Evolutionary conservation across 2,113 vertebrate species (phyloP), one percentile per base, ranked within the genome.

Genomic region (Otolemur garnettii): DNA sequence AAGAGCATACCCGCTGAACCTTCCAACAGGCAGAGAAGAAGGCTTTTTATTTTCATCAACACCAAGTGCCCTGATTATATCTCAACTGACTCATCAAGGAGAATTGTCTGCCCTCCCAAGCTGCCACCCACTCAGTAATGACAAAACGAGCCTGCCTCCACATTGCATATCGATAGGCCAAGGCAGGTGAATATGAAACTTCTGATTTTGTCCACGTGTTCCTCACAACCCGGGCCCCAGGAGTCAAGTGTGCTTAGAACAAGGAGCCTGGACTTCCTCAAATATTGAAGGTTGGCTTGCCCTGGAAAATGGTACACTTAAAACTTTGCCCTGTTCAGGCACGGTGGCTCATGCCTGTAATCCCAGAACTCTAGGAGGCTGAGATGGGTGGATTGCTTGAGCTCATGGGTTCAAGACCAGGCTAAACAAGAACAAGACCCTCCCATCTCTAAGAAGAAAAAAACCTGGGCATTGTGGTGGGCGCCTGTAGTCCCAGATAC

Each of bases 71-170:
- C 90, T 87, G 69, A 69, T 94, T 69, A 50, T 91, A 93, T 93
- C 88, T 91, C 15, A 12, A 81, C 17, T 95, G 97, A 98, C 95
- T 98, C 97, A 97, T 86, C 50, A 90, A 90, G 89, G 83, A 97
- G 95, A 97, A 97, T 91, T 87, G 74, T 87, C 66, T 42, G 57
- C 10, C 82, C 75, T 96, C 80, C 68, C 88, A 95, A 96, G 97
- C 84, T 97, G 91, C 97, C 90, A 97, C 96, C 95, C 77, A 97
- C 97, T 87, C 17, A 81, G 84, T 9, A 88, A 90, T 97, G 96
- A 98, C 95, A 98, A 95, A 96, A 94, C 75, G 92, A 2, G 0
- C 10, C 38, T 64, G 1, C 28, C 59, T 50, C 78, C 4, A 6
- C 77, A 69, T 72, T 4, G 74, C 45, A 28, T n/a, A 28, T 86